Conservation (phyloP, 1,140 invertebrate species). For the Anadara kagoshimensis region DNA sequence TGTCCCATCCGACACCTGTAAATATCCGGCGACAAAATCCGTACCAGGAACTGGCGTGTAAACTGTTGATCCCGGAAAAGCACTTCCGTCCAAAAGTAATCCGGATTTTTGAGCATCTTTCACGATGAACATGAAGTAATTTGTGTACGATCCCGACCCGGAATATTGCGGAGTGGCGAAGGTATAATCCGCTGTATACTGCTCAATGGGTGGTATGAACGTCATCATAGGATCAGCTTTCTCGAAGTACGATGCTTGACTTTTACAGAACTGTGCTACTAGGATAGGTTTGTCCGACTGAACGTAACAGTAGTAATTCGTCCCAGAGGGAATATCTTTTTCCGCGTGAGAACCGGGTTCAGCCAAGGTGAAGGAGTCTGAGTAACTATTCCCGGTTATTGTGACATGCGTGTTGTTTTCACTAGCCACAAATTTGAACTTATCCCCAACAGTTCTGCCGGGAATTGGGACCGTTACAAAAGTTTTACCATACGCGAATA, state of each 20-base stretch:
- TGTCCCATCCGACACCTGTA: slow-evolving; percentile 14
- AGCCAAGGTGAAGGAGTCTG: slow-evolving; percentile 32
- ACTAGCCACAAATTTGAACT: slow-evolving; percentile 47
- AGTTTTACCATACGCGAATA: slow-evolving; percentile 51
- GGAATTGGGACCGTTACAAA: slow-evolving; percentile 50
- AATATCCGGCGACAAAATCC: slow-evolving; percentile 18
- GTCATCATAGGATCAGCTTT: slow-evolving; percentile 49
- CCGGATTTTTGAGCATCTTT: slow-evolving; percentile 14
- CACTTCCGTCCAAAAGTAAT: slow-evolving; percentile 8
- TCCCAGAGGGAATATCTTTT: slow-evolving; percentile 12
- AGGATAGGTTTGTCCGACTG: slow-evolving; percentile 31
- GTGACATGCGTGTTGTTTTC: slow-evolving; percentile 38
- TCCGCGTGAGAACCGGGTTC: slow-evolving; percentile 11
- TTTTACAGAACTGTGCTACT: slow-evolving; percentile 36
- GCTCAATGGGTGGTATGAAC: slow-evolving; percentile 40
- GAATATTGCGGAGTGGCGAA: slow-evolving; percentile 39
- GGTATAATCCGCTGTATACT: slow-evolving; percentile 47
- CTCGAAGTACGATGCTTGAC: background rate
- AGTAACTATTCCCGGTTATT: slow-evolving; percentile 10
- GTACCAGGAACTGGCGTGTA: slow-evolving; percentile 12
- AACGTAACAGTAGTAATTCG: slow-evolving; percentile 29
- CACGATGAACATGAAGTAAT: slow-evolving; percentile 46
- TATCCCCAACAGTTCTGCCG: slow-evolving; percentile 44
- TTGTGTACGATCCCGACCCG: slow-evolving; percentile 33
- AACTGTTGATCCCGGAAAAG: slow-evolving; percentile 1